Conservation (phyloP, 2,113 vertebrate species). For the Axis porcinus region DNA sequence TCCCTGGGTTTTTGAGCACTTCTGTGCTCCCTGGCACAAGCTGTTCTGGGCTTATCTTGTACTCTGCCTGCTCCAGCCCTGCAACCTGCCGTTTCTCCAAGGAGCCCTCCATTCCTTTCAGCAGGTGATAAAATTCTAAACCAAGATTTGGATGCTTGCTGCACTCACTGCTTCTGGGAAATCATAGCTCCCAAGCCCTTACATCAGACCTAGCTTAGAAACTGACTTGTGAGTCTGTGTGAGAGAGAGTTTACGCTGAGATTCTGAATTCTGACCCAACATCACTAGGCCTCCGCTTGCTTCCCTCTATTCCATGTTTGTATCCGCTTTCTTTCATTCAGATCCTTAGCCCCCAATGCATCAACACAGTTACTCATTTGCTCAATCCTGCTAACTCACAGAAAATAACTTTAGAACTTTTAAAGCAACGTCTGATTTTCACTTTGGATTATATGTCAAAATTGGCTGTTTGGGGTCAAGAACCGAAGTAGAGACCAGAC, state of each 20-base stretch:
- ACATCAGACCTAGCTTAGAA: not conserved
- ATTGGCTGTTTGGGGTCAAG: not conserved
- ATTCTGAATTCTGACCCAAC: not conserved
- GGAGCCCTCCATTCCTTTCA: not conserved
- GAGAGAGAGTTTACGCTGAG: not conserved
- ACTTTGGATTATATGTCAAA: not conserved
- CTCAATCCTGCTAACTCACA: not conserved
- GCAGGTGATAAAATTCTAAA: not conserved
- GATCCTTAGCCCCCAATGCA: not conserved
- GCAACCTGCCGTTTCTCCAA: not conserved
- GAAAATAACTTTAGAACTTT: not conserved
- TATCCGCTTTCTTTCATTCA: not conserved
- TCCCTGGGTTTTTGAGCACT: not conserved
- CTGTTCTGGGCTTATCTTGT: not conserved
- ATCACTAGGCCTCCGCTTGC: not conserved
- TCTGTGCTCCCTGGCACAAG: not conserved
- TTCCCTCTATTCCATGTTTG: not conserved
- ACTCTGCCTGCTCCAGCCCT: not conserved
- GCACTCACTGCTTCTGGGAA: not conserved
- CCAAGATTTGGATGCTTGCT: not conserved
- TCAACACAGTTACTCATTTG: not conserved
- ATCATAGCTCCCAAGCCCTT: not conserved
- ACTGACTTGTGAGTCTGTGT: not conserved
- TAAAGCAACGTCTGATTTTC: not conserved
- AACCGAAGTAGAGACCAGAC: not conserved